These are phyloP conservation scores for Sebastolobus altivelis DNA, from an alignment of 2,797 vertebrate genomes.

Conservation along the genomic window DNA sequence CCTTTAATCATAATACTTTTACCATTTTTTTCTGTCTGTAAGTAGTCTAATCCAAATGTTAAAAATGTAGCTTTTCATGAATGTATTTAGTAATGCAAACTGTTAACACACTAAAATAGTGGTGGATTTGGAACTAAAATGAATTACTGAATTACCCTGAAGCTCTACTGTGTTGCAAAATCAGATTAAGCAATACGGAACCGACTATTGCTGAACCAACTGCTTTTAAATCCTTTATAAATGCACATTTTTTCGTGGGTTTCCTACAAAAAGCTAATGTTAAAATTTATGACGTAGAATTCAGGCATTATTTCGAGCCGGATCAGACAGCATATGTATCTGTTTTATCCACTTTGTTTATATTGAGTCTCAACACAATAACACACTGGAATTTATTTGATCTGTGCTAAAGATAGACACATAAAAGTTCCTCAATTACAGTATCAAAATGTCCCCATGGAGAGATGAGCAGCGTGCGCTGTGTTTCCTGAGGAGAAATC, in stretches of 20 bases:
- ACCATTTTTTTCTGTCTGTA: not conserved
- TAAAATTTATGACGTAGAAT: constrained; percentile 1
- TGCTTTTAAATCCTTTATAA: constrained; percentile 16
- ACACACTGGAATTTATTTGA: not conserved
- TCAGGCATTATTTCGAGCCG: not conserved
- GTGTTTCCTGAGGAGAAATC: constrained; percentile 14
- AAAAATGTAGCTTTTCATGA: constrained; percentile 28
- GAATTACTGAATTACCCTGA: constrained; percentile 37
- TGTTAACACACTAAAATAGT: constrained; percentile 35
- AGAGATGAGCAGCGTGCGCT: not conserved
- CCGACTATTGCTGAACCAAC: constrained; percentile 16
- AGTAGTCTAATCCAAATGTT: constrained; percentile 20
- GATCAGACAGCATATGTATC: not conserved
- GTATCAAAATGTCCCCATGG: not conserved
- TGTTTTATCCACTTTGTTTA: not conserved
- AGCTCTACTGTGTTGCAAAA: constrained; percentile 40
- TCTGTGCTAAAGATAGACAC: not conserved
- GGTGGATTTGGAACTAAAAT: constrained; percentile 45
- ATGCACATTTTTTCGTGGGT: constrained; percentile 8
- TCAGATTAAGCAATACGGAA: constrained; percentile 26
- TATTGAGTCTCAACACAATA: not conserved
- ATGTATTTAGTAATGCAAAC: constrained; percentile 31
- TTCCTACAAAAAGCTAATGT: not conserved
- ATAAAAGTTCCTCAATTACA: not conserved
- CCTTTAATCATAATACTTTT: not conserved